Evolutionary conservation across 2,797 vertebrate species (phyloP), one percentile per base, ranked within the genome.

Genomic region (Acipenser ruthenus): DNA sequence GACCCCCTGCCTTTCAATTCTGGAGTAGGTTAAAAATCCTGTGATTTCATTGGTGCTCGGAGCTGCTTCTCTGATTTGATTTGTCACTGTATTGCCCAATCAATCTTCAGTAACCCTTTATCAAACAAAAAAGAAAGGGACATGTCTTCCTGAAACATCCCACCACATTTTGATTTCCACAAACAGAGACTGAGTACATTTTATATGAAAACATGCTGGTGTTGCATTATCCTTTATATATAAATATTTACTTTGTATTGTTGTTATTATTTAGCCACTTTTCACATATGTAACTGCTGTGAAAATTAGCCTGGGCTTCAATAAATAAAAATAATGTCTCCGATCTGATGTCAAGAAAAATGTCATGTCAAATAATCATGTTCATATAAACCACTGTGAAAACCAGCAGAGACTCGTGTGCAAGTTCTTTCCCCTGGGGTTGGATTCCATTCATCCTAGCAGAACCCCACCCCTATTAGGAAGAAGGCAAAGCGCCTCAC

Each of bases 341-440:
- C 8, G 63, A 63, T 62, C 70, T 77, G 74, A 37, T 68, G 70
- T 76, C 71, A 71, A 76, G 74, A 86, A 4, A 37, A 48, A 87
- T 83, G 78, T 81, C 83, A 71, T 75, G 70, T 82, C 77, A 74
- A 77, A 63, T 74, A 74, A 78, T 80, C 62, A 63, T 77, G 76
- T 73, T 75, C 73, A 80, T 78, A 82, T 88, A 74, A 80, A 87
- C 82, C 86, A 88, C 88, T 89, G 87, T 90, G 85, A 90, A 82
- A 80, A 83, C 61, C 66, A 65, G 65, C 62, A 69, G 55, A 56
- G 72, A 77, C 23, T 37, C 23, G 23, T 37, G 23, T 37, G 23
- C 23, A 37, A 37, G 1, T 37, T 37, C 23, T 37, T 37, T 37
- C 23, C 23, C 23, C 23, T 37, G 1, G 23, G 23, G 2, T 37